Evolutionary conservation across 2,888 invertebrate genomes (phyloP), one percentile per base, ranked within the genome.

Genomic region (Autographa gamma): DNA sequence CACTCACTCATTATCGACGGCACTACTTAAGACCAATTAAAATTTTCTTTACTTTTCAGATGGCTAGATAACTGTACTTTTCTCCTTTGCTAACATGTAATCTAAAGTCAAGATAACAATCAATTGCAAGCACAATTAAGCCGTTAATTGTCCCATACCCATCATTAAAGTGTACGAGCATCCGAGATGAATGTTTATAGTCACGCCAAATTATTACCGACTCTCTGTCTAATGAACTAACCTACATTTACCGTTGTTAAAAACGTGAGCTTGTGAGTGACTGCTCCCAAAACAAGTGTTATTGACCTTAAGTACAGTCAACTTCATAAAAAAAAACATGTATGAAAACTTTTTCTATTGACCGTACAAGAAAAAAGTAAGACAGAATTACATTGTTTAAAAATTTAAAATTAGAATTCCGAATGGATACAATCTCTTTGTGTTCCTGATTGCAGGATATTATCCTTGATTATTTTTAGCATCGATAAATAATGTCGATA

Each of bases 401-500:
- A 34, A 34, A 3, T 6, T 38, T 38, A 11, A 38, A 38, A 38
- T 38, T 38, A 38, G 38, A 38, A 38, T 72, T 71, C 25, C 3
- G 25, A 25, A 62, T 52, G 18, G 14, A 48, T 60, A 13, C 11
- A 52, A 52, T 68, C 69, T 66, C 63, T 80, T 80, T 77, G 71
- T 77, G 67, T 66, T 60, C 60, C 48, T 56, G n/a, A 66, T 65
- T 71, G 69, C 71, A 59, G 59, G 6, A 60, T 79, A 74, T 61
- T 79, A 74, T 71, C 69, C 58, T 62, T 56, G 73, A 63, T 72
- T 80, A 73, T 84, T 86, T 56, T 83, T 67, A 79, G 79, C 79
- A 68, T 68, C 73, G 73, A 74, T 76, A 79, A 79, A 80, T 78
- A 77, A 76, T 74, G 76, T 73, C 64, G 63, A 79, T 77, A 70